phyloP scores from a whole-genome alignment of 1,140 invertebrate species.

The Drusus annulatus region DNA sequence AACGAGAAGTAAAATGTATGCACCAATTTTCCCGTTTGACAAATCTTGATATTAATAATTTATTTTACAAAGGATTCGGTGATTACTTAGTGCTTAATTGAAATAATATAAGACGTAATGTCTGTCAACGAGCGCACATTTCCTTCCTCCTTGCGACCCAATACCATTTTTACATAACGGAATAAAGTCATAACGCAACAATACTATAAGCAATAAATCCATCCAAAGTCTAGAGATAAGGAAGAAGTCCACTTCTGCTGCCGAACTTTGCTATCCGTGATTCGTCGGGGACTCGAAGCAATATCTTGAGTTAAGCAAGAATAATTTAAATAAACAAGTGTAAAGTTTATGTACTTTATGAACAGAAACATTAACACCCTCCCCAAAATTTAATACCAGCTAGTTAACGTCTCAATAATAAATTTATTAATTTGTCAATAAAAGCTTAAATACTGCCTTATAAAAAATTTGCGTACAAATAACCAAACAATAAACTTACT shows the following conservation, averaged over 20 bases:
- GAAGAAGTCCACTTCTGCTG: not conserved
- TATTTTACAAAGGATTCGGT: not conserved
- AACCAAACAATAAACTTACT: too few relatives aligned
- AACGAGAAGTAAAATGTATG: slow-evolving; percentile 1
- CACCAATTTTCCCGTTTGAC: slow-evolving; percentile 27
- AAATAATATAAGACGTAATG: not conserved
- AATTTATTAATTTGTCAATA: too few relatives aligned
- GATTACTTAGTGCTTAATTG: slow-evolving; percentile 1
- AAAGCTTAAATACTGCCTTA: too few relatives aligned
- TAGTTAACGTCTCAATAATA: too few relatives aligned
- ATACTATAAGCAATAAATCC: slow-evolving; percentile 21
- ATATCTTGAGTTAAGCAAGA: not conserved
- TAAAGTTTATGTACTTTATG: not conserved
- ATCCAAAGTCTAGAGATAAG: slow-evolving; percentile 17
- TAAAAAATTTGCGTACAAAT: too few relatives aligned
- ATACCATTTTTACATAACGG: not conserved
- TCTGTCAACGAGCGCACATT: not conserved
- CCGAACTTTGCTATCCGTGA: not conserved
- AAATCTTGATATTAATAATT: not conserved
- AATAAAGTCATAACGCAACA: slow-evolving; percentile 11
- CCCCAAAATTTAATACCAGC: not conserved
- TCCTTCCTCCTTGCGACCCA: not conserved
- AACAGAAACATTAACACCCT: not conserved
- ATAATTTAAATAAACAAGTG: not conserved
- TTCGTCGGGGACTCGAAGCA: not conserved